Evolutionary conservation across 2,113 vertebrate genomes (phyloP), one percentile per base, ranked within the genome.

Genomic region (Epinephelus lanceolatus): DNA sequence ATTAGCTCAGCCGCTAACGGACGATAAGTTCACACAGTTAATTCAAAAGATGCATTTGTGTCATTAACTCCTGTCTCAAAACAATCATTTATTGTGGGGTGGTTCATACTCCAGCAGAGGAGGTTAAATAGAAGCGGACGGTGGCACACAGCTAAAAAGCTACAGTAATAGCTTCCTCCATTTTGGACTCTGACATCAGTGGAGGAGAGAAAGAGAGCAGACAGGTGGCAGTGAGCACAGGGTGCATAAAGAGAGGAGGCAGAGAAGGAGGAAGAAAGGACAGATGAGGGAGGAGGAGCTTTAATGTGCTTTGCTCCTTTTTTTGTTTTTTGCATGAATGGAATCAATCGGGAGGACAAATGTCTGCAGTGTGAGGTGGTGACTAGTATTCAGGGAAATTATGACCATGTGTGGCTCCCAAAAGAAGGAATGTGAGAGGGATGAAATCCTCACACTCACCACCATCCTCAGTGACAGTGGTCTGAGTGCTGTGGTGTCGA

Each of bases 381-480:
- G 88, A 76, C 86, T 66, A 45, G 49, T 69, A 83, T 85, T 85
- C 78, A 63, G 74, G 80, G 68, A 81, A 84, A 87, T 84, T 77
- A 74, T 59, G 78, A 75, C 63, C 76, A 66, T 79, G 65, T 74
- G 70, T 49, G 47, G 70, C 68, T 84, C 88, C 80, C 78, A 70
- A 73, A 85, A 83, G 76, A 62, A 76, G 80, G 72, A 27, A 37
- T 66, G 73, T 62, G 78, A 77, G 80, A 27, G 19, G 76, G 67
- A 68, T 80, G 18, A 80, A 71, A 81, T 57, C 66, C 63, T 76
- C 61, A 68, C 79, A 49, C 59, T 60, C 57, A 60, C 73, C 57
- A 30, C 27, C 71, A 33, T 40, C 72, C 42, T 27, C 76, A 47
- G 68, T 66, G 62, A 67, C 52, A 37, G 25, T 63, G 80, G 49